Evolutionary conservation across 1,140 invertebrate species (phyloP).

Genomic region (Oryzaephilus surinamensis): DNA sequence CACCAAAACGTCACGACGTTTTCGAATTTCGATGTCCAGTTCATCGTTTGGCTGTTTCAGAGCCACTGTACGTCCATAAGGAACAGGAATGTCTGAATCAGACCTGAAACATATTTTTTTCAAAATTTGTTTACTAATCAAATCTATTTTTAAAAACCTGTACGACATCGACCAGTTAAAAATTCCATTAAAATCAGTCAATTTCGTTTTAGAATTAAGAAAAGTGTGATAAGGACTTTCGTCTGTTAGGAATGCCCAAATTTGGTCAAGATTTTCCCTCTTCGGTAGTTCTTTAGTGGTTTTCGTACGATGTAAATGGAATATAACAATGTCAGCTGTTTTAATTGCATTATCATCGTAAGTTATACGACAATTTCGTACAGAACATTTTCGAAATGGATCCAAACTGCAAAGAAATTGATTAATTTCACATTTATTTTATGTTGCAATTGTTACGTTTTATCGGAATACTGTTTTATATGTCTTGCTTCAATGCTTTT

Average conservation of each 20-base stretch:
- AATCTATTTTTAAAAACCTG: constrained; percentile 31
- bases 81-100: constrained; percentile 57
- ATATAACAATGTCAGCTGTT: constrained; percentile 44
- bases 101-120: constrained; percentile 40
- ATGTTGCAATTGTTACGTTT: constrained; percentile 4
- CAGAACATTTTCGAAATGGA: constrained; percentile 46
- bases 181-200: constrained; percentile 42
- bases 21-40: constrained; percentile 7
- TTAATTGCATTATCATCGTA: constrained; percentile 37
- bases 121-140: too few relatives aligned
- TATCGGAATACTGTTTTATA: constrained; percentile 24
- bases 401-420: constrained; percentile 27
- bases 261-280: constrained; percentile 35
- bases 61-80: constrained; percentile 49
- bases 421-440: not conserved
- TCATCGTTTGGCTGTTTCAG: constrained; percentile 16
- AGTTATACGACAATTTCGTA: constrained; percentile 42
- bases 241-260: constrained; percentile 51
- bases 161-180: constrained; percentile 76
- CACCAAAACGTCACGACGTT: constrained; percentile 38
- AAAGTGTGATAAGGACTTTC: constrained; percentile 49
- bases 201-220: constrained; percentile 27
- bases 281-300: constrained; percentile 33
- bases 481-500: constrained; percentile 28
- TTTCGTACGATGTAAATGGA: constrained; percentile 44